phyloP scores from a whole-genome alignment of 2,888 invertebrate genomes.

The Cylloceria caligata region DNA sequence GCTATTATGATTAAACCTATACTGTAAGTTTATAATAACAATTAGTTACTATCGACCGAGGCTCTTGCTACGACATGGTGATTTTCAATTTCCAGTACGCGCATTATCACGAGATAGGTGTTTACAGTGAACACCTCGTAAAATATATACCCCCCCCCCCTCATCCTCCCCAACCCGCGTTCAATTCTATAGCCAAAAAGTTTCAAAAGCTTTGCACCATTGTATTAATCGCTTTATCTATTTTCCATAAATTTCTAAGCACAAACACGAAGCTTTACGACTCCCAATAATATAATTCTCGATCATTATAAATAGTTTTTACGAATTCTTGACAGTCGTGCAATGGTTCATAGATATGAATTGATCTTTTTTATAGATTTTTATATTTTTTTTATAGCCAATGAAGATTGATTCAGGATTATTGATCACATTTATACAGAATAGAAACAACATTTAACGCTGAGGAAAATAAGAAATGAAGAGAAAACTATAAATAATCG shows the following conservation, averaged over 20 bases:
- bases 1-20: conserved; percentile 84
- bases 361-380: neutral
- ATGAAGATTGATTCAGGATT: neutral
- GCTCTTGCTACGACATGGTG: conserved; percentile 75
- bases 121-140: conserved; percentile 35
- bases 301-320: too few relatives aligned
- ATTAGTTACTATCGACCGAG: conserved; percentile 83
- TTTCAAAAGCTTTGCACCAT: neutral
- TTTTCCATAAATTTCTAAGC: conserved; percentile 10
- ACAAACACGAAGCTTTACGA: neutral
- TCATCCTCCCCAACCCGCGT: conserved; percentile 16
- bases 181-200: neutral
- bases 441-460: neutral
- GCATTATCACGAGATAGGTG: conserved; percentile 26
- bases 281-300: too few relatives aligned
- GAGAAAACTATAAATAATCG: neutral
- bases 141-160: conserved; percentile 19
- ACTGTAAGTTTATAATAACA: conserved; percentile 85
- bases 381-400: neutral
- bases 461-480: neutral
- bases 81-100: conserved; percentile 74
- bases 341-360: neutral
- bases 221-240: conserved; percentile 3
- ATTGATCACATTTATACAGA: neutral
- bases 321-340: neutral